Conservation (phyloP, 1,140 invertebrate species). For the Palaemon carinicauda region DNA sequence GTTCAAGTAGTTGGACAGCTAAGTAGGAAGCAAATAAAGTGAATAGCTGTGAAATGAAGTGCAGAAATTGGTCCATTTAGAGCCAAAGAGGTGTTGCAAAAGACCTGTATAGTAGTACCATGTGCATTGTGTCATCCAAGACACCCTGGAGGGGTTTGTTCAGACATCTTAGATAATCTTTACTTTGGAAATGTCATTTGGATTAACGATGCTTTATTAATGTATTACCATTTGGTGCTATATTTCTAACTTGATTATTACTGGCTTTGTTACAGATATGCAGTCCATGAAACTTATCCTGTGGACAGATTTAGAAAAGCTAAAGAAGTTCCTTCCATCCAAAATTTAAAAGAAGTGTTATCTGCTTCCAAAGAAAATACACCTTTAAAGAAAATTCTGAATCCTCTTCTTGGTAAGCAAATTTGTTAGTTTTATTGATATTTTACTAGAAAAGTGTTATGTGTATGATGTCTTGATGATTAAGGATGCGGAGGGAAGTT, state of each 20-base stretch:
- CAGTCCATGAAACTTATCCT: slow-evolving; percentile 67
- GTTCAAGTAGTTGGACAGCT: too few species aligned
- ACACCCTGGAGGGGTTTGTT: too few species aligned
- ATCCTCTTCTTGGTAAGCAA: slow-evolving; percentile 77
- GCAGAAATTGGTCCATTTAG: too few species aligned
- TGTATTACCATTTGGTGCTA: not conserved
- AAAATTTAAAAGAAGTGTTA: slow-evolving; percentile 71
- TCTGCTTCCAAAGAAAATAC: slow-evolving; percentile 77
- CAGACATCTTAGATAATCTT: too few species aligned
- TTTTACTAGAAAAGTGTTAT: not conserved
- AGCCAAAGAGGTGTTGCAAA: too few species aligned
- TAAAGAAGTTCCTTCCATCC: slow-evolving; percentile 67
- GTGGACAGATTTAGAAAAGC: slow-evolving; percentile 67
- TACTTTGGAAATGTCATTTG: too few species aligned
- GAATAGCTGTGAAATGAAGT: too few species aligned
- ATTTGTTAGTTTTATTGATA: not conserved
- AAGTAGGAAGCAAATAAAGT: too few species aligned
- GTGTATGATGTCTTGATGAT: not conserved
- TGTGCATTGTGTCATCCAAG: too few species aligned
- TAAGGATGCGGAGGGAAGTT: too few species aligned
- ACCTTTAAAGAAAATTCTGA: slow-evolving; percentile 84
- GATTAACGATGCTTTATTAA: too few species aligned
- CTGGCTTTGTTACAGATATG: slow-evolving; percentile 62
- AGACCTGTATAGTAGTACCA: too few species aligned
- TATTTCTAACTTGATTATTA: not conserved